These are phyloP conservation scores for Mamestra configurata DNA, from an alignment of 1,140 invertebrate genomes.

Conservation along the genomic window DNA sequence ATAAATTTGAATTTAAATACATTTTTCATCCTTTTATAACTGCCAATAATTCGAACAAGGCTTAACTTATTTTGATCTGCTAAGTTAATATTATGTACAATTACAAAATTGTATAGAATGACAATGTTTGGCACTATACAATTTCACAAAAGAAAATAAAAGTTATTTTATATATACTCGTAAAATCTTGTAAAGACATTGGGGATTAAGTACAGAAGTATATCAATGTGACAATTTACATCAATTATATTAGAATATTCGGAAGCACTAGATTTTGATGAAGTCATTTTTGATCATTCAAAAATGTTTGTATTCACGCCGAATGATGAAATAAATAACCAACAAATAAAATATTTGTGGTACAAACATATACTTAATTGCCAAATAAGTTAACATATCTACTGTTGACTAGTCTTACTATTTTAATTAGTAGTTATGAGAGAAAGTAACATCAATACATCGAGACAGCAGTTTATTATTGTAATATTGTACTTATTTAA, in stretches of 20 bases:
- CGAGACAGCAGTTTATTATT: neutral
- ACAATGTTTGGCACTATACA: conserved; percentile 61
- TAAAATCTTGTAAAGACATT: neutral
- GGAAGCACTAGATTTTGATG: conserved; percentile 50
- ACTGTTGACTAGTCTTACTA: conserved; percentile 13
- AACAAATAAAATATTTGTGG: neutral
- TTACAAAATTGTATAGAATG: conserved; percentile 59
- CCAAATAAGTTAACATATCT: neutral
- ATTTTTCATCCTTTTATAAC: neutral
- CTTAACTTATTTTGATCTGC: conserved; percentile 7
- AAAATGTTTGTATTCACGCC: conserved; percentile 10
- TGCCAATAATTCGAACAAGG: conserved; percentile 9
- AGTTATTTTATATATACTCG: neutral
- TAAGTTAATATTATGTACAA: conserved; percentile 38
- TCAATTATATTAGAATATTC: conserved; percentile 17
- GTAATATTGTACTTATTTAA: neutral
- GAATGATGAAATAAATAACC: neutral
- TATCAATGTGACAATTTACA: neutral
- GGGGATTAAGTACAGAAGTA: neutral
- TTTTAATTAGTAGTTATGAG: neutral
- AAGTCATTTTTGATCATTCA: conserved; percentile 27
- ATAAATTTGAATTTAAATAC: neutral
- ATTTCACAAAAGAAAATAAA: conserved; percentile 46
- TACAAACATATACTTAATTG: neutral
- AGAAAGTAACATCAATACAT: conserved; percentile 15